Base-by-base conservation (phyloP, 2,113 vertebrate species). In the Dissostichus mawsoni region DNA sequence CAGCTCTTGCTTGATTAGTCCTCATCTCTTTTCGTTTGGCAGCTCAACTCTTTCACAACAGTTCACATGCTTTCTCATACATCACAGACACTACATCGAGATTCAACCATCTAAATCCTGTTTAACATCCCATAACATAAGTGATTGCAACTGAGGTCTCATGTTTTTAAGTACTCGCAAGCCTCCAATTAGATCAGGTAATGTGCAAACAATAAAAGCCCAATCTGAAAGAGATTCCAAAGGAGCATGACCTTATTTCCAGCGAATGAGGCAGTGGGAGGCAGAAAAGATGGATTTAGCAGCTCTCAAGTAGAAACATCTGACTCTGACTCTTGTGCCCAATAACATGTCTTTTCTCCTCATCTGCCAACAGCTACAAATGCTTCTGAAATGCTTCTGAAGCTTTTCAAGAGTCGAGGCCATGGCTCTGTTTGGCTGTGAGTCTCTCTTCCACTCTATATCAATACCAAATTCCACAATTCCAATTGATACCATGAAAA, bases 281-380 rank as follows among this genome's bases (percentile, higher is more conserved):
- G 82, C 73, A 81, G 74, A 74, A n/a, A 87, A 74, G 81, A 81
- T 83, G 66, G 73, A 87, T 92, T 90, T 86, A 84, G 78, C 70
- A 67, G 67, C 80, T 87, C 82, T 88, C 76, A 83, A 87, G 84
- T 85, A 76, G 84, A 90, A 92, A 86, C 83, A 86, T 81, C 80
- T 85, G 87, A 89, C 71, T 76, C 50, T 68, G 53, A 83, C 80
- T 83, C 59, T 20, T 55, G 80, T 73, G 79, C 79, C 80, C 69
- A 82, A 77, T 79, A 87, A 73, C 81, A 65, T 74, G 71, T 80
- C 74, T 79, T 66, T 80, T 82, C 75, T 82, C 47, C 82, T 76
- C 55, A 50, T 86, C 66, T 83, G 80, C 82, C 62, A 71, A 36
- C 65, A 71, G 75, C 72, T 74, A 76, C 68, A 51, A 88, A 84